Percentiles rank a stretch among this genome's conserved stretches.
phyloP scores from a whole-genome alignment of 2,888 invertebrate genomes.

The Drosophila limbata region DNA sequence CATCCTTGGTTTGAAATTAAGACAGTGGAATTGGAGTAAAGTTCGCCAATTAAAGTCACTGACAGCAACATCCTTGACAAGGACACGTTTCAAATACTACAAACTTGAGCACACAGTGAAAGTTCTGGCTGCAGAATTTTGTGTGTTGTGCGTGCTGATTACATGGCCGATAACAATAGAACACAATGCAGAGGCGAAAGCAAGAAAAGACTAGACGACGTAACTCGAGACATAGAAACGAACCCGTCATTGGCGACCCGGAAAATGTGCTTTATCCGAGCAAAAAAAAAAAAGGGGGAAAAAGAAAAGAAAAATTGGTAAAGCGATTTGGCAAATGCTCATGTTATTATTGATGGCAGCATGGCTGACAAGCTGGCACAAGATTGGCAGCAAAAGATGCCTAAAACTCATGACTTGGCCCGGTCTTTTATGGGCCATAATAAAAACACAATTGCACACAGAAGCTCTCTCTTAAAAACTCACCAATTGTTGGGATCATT shows the following conservation, averaged over 20 bases:
- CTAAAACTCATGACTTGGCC: constrained; percentile 51
- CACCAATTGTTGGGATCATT: constrained; percentile 69
- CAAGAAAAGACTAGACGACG: constrained; percentile 16
- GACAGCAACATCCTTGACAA: constrained; percentile 20
- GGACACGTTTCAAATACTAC: constrained; percentile 21
- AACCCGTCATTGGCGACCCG: constrained; percentile 31
- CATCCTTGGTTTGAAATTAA: constrained; percentile 21
- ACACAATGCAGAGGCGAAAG: constrained; percentile 13
- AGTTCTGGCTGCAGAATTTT: constrained; percentile 2
- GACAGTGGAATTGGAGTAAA: constrained; percentile 20
- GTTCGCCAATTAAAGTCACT: constrained; percentile 22
- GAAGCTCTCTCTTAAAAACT: constrained; percentile 39
- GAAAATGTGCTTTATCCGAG: constrained; percentile 39
- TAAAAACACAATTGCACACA: constrained; percentile 72
- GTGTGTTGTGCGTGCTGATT: constrained; percentile 30
- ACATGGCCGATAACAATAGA: constrained; percentile 41
- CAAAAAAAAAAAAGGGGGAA: constrained; percentile 1
- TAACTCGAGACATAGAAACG: constrained; percentile 26
- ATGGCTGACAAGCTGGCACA: constrained; percentile 7
- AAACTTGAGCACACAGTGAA: background rate
- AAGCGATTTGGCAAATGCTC: constrained; percentile 74
- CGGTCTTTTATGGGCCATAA: constrained; percentile 56
- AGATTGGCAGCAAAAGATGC: constrained; percentile 40
- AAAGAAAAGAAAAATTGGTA: constrained; percentile 47
- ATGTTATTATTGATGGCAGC: constrained; percentile 71